Conservation (phyloP, 1,140 invertebrate genomes). For the Drosophila neocordata region DNA sequence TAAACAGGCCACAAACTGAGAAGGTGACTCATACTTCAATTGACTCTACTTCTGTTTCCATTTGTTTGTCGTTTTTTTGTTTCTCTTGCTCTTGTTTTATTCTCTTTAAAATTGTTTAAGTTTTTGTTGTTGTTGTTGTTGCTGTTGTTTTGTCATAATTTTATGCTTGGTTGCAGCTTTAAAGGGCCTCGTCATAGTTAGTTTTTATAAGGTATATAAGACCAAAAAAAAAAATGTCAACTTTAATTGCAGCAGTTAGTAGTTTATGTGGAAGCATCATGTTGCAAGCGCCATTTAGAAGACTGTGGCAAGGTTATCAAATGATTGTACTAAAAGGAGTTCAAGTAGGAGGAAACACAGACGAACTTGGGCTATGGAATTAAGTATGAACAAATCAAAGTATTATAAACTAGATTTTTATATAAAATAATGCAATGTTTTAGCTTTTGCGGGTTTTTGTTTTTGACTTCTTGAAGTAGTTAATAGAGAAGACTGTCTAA, state of each 20-base stretch:
- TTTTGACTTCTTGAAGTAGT: too few species aligned
- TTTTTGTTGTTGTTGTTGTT: conserved; percentile 25
- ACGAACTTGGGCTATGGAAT: background rate
- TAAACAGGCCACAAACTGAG: conserved; percentile 20
- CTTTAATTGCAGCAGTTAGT: conserved; percentile 73
- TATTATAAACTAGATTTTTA: too few species aligned
- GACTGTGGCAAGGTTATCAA: conserved; percentile 37
- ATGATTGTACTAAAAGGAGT: background rate
- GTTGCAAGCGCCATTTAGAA: conserved; percentile 52
- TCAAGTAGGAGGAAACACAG: background rate
- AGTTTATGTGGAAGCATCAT: conserved; percentile 54
- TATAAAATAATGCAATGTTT: too few species aligned
- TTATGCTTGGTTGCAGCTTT: conserved; percentile 71
- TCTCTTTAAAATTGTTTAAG: background rate
- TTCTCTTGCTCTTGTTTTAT: conserved; percentile 1
- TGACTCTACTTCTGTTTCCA: conserved; percentile 44
- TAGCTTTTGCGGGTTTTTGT: too few species aligned
- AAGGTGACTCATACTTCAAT: conserved; percentile 55
- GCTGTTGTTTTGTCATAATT: conserved; percentile 51
- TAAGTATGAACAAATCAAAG: too few species aligned
- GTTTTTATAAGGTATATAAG: conserved; percentile 31
- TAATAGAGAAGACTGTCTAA: too few species aligned
- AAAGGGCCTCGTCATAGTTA: conserved; percentile 75
- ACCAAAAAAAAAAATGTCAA: conserved; percentile 40
- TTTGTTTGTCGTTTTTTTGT: conserved; percentile 17